Conservation (phyloP, 2,113 vertebrate species). For the Grantiella picta region DNA sequence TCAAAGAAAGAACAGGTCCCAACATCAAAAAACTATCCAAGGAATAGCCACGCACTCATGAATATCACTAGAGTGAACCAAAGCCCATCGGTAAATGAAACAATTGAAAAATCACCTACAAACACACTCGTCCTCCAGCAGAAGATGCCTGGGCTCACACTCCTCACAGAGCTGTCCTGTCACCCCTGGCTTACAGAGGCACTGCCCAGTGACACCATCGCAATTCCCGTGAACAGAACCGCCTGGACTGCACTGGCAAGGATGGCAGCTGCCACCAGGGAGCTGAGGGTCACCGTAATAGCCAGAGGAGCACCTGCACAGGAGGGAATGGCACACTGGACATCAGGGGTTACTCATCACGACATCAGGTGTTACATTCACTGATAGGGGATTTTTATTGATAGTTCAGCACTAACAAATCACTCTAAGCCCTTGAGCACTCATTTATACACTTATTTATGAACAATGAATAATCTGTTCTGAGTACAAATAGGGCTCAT, state of each 20-base stretch:
- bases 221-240: constrained; percentile 80
- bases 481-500: rapidly evolving
- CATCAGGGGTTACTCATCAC: background rate
- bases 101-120: constrained; percentile 75
- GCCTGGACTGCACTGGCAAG: constrained; percentile 75
- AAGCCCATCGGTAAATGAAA: background rate
- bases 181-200: constrained; percentile 82
- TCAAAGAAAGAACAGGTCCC: background rate
- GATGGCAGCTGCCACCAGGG: constrained; percentile 70
- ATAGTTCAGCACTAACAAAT: background rate
- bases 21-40: background rate
- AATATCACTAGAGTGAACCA: background rate
- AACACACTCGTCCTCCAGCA: constrained; percentile 77
- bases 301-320: constrained; percentile 82
- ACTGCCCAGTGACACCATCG: constrained; percentile 78
- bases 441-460: background rate
- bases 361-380: background rate
- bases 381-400: background rate
- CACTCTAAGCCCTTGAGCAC: background rate
- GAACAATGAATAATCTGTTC: background rate
- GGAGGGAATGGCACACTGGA: background rate
- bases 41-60: rapidly evolving
- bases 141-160: constrained; percentile 82
- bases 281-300: constrained; percentile 82
- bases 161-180: constrained; percentile 81